Conservation (phyloP, 1,140 invertebrate genomes). For the Delia radicum region DNA sequence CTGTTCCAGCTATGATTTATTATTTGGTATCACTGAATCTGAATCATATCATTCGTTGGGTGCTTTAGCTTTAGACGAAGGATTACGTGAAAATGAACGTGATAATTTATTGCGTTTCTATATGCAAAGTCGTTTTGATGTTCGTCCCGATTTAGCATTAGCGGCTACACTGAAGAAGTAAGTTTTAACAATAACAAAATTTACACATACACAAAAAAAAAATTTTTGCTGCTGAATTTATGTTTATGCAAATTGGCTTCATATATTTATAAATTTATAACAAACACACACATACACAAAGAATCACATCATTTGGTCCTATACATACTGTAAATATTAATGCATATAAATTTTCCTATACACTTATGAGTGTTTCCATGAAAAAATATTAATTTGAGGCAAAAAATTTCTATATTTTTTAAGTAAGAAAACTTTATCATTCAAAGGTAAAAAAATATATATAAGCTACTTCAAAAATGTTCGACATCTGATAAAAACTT, state of each 20-base stretch:
- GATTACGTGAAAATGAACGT: slow-evolving; percentile 75
- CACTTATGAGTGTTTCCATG: too few relatives aligned
- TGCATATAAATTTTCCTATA: too few relatives aligned
- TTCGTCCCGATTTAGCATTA: slow-evolving; percentile 63
- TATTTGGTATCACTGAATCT: slow-evolving; percentile 85
- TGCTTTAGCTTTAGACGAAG: slow-evolving; percentile 69
- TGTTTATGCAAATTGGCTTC: slow-evolving; percentile 1
- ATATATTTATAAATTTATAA: not conserved
- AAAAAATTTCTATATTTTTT: too few relatives aligned
- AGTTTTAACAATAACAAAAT: slow-evolving; percentile 33
- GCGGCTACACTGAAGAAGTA: slow-evolving; percentile 70
- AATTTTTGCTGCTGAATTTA: not conserved
- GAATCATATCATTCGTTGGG: slow-evolving; percentile 82
- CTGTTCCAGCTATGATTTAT: slow-evolving; percentile 74
- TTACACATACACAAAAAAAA: not conserved
- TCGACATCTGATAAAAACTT: too few relatives aligned
- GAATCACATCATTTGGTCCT: too few relatives aligned
- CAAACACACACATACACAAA: not conserved
- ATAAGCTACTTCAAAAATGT: too few relatives aligned
- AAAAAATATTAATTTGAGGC: too few relatives aligned
- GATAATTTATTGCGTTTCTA: slow-evolving; percentile 78
- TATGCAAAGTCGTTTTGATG: slow-evolving; percentile 66
- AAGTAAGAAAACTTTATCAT: too few relatives aligned
- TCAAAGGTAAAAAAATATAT: too few relatives aligned
- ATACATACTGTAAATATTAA: too few relatives aligned